Evolutionary conservation across 2,888 invertebrate species (phyloP).

Genomic region (Brachyptera putata): DNA sequence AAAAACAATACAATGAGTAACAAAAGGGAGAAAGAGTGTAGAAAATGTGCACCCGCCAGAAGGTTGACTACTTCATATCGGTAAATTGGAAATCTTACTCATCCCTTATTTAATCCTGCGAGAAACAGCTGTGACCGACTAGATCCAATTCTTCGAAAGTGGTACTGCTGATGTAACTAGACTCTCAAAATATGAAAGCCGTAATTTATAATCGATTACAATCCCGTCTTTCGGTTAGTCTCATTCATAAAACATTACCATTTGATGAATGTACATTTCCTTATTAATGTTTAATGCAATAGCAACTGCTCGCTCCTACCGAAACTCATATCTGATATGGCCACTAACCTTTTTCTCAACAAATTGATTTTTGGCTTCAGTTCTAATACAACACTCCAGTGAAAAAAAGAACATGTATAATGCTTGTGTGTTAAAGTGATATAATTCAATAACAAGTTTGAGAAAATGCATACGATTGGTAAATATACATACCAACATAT

Average conservation of each 20-base stretch:
- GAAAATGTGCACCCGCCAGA: background rate
- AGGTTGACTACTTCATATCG: background rate
- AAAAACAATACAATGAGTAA: background rate
- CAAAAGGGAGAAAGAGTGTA: background rate
- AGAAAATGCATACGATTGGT: no score
- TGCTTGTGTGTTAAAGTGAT: no score
- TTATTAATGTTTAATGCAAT: no score
- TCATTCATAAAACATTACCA: background rate
- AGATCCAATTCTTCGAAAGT: background rate
- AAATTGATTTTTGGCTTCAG: no score
- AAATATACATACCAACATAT: no score
- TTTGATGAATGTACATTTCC: background rate
- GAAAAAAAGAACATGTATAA: no score
- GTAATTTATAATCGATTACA: background rate
- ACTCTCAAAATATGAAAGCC: background rate
- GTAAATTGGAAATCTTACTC: conserved; percentile 11
- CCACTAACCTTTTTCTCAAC: no score
- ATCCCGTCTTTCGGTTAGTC: background rate
- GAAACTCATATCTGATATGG: no score
- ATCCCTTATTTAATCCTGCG: conserved; percentile 15
- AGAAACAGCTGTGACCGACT: conserved; percentile 6
- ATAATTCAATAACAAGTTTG: no score
- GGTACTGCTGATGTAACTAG: background rate
- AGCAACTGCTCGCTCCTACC: no score
- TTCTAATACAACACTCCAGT: no score